These are phyloP conservation scores for Lagocephalus sceleratus DNA, from an alignment of 2,797 vertebrate species.

Conservation along the genomic window DNA sequence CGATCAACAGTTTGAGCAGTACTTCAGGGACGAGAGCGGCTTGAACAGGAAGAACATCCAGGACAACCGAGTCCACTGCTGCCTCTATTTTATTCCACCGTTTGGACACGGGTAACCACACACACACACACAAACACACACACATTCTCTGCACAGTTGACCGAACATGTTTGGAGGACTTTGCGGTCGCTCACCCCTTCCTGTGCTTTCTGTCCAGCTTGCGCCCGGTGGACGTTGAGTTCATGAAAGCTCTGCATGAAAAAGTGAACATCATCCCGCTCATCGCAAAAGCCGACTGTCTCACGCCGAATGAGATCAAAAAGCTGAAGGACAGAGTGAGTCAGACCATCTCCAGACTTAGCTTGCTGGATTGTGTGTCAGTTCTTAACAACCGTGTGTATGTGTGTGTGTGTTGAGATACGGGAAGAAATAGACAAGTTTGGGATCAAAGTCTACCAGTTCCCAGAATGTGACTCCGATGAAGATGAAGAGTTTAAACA, in stretches of 20 bases:
- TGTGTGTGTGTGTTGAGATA: conserved; percentile 73
- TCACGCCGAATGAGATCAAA: conserved; percentile 93
- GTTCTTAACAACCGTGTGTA: not conserved
- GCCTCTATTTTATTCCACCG: conserved; percentile 96
- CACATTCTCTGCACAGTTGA: not conserved
- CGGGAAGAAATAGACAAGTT: conserved; percentile 97
- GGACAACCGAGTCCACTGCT: conserved; percentile 98
- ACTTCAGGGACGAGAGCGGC: conserved; percentile 96
- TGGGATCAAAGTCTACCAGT: conserved; percentile 98
- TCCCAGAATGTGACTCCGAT: conserved; percentile 97
- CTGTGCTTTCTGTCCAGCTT: conserved; percentile 68
- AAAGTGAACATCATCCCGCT: conserved; percentile 97
- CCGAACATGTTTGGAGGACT: too few species aligned
- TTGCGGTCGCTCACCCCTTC: too few species aligned
- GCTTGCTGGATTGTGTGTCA: not conserved
- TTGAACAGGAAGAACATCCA: conserved; percentile 98
- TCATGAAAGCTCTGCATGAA: conserved; percentile 97
- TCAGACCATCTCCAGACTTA: not conserved
- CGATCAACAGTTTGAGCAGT: conserved; percentile 98
- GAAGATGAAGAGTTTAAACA: conserved; percentile 99
- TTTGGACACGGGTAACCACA: conserved; percentile 90
- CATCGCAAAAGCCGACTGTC: conserved; percentile 95
- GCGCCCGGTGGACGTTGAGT: conserved; percentile 93
- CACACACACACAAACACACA: conserved; percentile 11
- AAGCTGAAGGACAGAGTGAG: conserved; percentile 97